phyloP scores from a whole-genome alignment of 2,888 invertebrate species.

The Coremacera marginata region DNA sequence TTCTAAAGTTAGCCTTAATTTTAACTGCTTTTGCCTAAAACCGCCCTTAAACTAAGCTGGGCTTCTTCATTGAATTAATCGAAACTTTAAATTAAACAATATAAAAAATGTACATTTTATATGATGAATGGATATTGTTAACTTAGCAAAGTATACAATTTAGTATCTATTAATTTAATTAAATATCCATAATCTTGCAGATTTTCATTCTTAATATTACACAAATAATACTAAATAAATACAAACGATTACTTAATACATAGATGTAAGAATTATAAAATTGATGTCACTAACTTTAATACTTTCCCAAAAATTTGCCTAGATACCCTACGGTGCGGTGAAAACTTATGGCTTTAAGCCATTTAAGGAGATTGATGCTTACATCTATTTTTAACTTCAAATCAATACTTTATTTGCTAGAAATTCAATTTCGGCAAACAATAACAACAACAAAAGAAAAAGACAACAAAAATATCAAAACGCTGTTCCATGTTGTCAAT shows the following conservation, averaged over 20 bases:
- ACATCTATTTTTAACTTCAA: background rate
- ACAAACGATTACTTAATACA: background rate
- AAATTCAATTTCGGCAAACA: background rate
- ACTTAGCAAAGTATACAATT: too few species aligned
- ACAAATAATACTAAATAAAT: too few species aligned
- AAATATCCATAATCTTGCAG: too few species aligned
- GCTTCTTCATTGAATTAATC: too few species aligned
- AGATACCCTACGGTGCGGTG: background rate
- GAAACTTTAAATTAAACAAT: too few species aligned
- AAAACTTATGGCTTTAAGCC: background rate
- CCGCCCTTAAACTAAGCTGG: too few species aligned
- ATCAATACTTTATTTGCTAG: conserved; percentile 14
- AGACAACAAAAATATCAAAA: background rate
- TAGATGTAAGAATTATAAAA: background rate
- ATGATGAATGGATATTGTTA: too few species aligned
- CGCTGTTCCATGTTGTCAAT: background rate
- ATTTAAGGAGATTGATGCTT: conserved; percentile 14
- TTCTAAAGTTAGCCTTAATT: too few species aligned
- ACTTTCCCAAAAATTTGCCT: background rate
- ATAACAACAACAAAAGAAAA: background rate
- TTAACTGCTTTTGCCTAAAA: too few species aligned
- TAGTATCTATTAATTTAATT: too few species aligned
- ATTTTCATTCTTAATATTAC: too few species aligned
- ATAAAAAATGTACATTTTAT: too few species aligned
- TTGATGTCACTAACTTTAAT: background rate